A percentile compares a stretch with the other conserved stretches of the same genome.
Conservation (phyloP, 2,888 invertebrate species). For the Pristionchus mayeri region DNA sequence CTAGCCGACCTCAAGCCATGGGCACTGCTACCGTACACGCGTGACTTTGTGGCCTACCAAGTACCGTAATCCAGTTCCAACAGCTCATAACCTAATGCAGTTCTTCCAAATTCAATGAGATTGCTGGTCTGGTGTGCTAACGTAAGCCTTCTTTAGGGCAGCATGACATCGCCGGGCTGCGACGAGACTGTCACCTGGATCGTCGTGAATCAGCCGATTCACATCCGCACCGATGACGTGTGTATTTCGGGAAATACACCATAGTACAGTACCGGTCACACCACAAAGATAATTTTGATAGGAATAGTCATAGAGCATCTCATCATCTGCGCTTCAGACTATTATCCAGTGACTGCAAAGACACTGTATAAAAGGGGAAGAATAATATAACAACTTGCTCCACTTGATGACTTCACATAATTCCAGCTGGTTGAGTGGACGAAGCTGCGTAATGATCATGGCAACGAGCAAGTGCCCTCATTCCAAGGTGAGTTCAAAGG, state of each 20-base stretch:
- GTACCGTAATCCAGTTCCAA: conserved; percentile 15
- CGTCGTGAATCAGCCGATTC: conserved; percentile 96
- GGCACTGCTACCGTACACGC: conserved; percentile 64
- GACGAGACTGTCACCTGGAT: conserved; percentile 87
- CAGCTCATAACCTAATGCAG: background rate
- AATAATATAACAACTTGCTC: no score
- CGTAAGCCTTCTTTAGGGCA: conserved; percentile 80
- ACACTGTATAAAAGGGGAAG: no score
- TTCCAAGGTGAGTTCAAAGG: conserved; percentile 48
- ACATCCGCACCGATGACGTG: conserved; percentile 95
- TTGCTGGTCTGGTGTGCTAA: background rate
- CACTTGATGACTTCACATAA: no score
- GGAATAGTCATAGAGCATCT: no score
- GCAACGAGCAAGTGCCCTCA: conserved; percentile 55
- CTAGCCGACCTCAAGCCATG: conserved; percentile 66
- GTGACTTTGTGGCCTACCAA: conserved; percentile 67
- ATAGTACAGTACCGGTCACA: no score
- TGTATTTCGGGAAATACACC: no score
- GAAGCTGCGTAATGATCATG: conserved; percentile 57
- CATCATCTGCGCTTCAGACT: no score
- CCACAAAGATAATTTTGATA: no score
- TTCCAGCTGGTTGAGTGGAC: conserved; percentile 64
- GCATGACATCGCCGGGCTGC: conserved; percentile 89
- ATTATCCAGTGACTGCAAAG: no score
- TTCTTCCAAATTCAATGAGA: no score